Evolutionary conservation across 2,797 vertebrate genomes (phyloP).

Genomic region (Myotis myotis): DNA sequence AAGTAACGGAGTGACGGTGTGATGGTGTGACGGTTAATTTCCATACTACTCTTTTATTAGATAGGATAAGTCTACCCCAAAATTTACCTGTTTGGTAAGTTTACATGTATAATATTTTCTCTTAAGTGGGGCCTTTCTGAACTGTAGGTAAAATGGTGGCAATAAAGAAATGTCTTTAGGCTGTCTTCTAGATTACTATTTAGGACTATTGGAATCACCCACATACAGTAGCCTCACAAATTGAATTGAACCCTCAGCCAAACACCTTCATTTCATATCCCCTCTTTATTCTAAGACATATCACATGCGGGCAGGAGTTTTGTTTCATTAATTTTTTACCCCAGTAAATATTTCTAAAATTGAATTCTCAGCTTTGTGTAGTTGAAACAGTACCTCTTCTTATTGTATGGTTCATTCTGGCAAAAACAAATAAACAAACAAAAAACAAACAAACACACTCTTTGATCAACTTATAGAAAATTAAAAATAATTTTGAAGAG

Average conservation of each 20-base stretch:
- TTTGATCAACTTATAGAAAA: constrained; percentile 5
- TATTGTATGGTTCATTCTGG: neutral
- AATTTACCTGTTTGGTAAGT: neutral
- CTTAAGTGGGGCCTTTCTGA: neutral
- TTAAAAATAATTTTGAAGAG: constrained; percentile 46
- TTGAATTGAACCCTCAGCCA: neutral
- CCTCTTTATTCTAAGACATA: neutral
- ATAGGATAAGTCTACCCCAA: neutral
- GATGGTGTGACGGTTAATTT: too few species aligned
- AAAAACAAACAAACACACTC: neutral
- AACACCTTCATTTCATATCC: neutral
- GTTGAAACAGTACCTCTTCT: neutral
- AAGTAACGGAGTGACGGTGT: too few species aligned
- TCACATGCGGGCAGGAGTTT: neutral
- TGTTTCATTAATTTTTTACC: neutral
- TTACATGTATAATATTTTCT: constrained; percentile 40
- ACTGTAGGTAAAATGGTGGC: neutral
- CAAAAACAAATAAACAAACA: neutral
- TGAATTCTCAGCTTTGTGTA: constrained; percentile 39
- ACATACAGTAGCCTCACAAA: neutral
- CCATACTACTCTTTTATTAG: neutral
- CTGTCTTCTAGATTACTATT: neutral
- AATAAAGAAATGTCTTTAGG: neutral
- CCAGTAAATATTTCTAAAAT: constrained; percentile 22
- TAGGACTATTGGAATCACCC: neutral